phyloP scores from a whole-genome alignment of 2,113 vertebrate species.

The Triplophysa tibetana region DNA sequence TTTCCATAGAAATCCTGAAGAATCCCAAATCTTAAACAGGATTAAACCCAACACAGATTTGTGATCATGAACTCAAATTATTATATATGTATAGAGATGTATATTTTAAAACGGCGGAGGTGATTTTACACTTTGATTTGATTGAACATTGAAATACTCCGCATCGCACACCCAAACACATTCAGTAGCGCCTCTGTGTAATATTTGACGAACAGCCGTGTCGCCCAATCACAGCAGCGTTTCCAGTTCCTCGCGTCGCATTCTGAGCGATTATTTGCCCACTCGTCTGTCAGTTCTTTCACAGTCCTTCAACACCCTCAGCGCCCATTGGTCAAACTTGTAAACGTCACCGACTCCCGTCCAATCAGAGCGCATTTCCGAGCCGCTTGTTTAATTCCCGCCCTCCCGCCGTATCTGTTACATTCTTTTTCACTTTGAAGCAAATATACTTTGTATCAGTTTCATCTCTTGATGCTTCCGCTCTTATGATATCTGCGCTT shows the following conservation, averaged over 20 bases:
- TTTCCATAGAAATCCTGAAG: not conserved
- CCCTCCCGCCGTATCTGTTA: conserved; percentile 20
- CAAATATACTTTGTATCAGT: conserved; percentile 3
- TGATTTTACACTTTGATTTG: not conserved
- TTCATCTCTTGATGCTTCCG: not conserved
- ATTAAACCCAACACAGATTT: not conserved
- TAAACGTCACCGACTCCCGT: not conserved
- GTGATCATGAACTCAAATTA: no score
- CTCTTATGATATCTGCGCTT: not conserved
- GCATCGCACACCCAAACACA: not conserved
- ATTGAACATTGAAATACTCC: not conserved
- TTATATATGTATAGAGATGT: no score
- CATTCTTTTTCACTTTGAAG: conserved; percentile 31
- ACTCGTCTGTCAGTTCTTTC: not conserved
- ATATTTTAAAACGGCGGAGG: not conserved
- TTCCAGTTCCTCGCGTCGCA: not conserved
- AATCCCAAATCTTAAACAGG: not conserved
- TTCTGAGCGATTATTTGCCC: not conserved
- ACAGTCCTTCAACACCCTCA: no score
- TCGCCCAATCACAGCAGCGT: conserved; percentile 9
- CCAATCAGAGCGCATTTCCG: conserved; percentile 23
- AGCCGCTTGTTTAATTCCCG: conserved; percentile 27
- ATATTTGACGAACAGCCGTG: not conserved
- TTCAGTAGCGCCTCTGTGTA: not conserved
- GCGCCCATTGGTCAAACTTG: not conserved